Percentiles rank a stretch among this genome's conserved stretches.
phyloP scores from a whole-genome alignment of 1,140 invertebrate genomes.

The Augochlora pura region DNA sequence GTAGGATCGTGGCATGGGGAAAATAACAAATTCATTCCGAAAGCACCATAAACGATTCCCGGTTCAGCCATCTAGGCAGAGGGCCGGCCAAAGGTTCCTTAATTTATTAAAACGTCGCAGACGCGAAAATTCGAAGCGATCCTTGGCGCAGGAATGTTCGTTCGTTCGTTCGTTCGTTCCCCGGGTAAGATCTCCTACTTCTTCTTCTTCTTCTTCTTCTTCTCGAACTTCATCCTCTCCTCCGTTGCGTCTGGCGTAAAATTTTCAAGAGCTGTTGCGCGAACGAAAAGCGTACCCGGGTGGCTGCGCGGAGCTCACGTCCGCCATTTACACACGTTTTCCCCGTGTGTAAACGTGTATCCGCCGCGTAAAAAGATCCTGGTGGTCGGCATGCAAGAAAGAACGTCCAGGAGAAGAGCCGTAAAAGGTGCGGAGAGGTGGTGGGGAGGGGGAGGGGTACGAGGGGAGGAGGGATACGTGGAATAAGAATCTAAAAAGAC shows the following conservation, averaged over 20 bases:
- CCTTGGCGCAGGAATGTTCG: conserved; percentile 20
- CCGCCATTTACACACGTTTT: conserved; percentile 58
- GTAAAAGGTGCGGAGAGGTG: background rate
- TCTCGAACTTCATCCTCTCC: conserved; percentile 30
- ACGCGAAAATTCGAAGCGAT: conserved; percentile 58
- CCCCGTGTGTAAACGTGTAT: conserved; percentile 48
- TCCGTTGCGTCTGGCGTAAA: conserved; percentile 36
- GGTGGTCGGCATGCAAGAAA: conserved; percentile 15
- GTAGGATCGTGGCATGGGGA: background rate
- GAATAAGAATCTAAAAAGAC: conserved; percentile 66
- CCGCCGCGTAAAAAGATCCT: conserved; percentile 62
- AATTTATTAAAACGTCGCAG: conserved; percentile 65
- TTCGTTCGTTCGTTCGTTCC: no score
- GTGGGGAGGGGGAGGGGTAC: no score
- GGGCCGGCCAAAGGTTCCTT: conserved; percentile 43
- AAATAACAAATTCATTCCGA: conserved; percentile 62
- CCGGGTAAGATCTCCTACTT: background rate
- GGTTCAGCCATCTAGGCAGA: conserved; percentile 47
- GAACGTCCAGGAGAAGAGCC: conserved; percentile 6
- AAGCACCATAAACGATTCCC: conserved; percentile 64
- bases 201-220: conserved; percentile 5
- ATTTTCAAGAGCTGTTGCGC: conserved; percentile 59
- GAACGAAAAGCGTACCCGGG: conserved; percentile 45
- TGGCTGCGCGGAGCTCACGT: conserved; percentile 41
- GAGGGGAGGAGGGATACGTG: conserved; percentile 28